These are phyloP conservation scores for Tachycineta bicolor DNA, from an alignment of 2,113 vertebrate genomes.

Conservation along the genomic window DNA sequence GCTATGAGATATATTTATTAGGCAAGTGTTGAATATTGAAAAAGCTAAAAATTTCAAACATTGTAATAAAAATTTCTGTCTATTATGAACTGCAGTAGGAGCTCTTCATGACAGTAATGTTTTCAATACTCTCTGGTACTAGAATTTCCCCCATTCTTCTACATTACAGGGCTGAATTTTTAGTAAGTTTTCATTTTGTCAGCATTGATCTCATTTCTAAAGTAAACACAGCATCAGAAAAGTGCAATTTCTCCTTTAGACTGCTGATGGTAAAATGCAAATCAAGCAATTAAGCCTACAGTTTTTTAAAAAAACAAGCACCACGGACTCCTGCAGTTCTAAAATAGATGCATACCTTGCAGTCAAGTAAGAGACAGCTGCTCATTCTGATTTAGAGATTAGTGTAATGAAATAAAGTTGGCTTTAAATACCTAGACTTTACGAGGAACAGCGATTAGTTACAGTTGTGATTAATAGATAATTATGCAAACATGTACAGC, in stretches of 20 bases:
- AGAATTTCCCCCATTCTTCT: neutral
- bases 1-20: neutral
- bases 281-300: slow-evolving; percentile 62
- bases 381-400: slow-evolving; percentile 77
- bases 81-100: neutral
- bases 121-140: neutral
- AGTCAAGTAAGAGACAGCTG: slow-evolving; percentile 73
- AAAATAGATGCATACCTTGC: slow-evolving; percentile 77
- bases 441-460: slow-evolving; percentile 61
- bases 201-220: neutral
- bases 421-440: slow-evolving; percentile 66
- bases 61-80: neutral
- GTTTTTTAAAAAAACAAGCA: slow-evolving; percentile 67
- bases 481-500: slow-evolving; percentile 52
- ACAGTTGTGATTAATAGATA: slow-evolving; percentile 63
- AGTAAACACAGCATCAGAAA: slow-evolving; percentile 15
- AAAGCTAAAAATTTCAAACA: neutral
- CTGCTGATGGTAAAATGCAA: slow-evolving; percentile 33
- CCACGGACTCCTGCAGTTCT: slow-evolving; percentile 63
- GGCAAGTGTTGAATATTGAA: neutral
- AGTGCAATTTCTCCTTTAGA: slow-evolving; percentile 27
- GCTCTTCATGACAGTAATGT: neutral
- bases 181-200: slow-evolving; percentile 3
- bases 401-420: slow-evolving; percentile 78
- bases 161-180: neutral